Evolutionary conservation across 1,140 invertebrate genomes (phyloP).

Genomic region (Drosophila pandora): DNA sequence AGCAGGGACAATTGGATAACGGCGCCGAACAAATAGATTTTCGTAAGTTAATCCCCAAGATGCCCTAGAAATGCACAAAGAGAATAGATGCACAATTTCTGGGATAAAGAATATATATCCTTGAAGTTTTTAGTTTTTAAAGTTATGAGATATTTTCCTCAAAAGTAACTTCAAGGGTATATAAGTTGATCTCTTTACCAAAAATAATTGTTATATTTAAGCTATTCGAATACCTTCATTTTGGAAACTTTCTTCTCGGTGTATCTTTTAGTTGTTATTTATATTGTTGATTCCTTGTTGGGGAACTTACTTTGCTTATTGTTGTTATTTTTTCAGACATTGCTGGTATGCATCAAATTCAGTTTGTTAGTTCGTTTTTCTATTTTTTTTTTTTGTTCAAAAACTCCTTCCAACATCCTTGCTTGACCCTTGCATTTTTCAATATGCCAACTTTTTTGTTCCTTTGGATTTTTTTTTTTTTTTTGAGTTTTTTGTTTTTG

Average conservation of each 20-base stretch:
- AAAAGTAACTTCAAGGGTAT: not conserved
- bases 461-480: constrained; percentile 24
- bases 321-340: constrained; percentile 33
- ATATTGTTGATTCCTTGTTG: constrained; percentile 28
- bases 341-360: constrained; percentile 63
- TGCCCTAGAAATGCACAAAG: constrained; percentile 4
- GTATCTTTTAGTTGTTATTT: constrained; percentile 31
- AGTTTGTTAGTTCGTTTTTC: constrained; percentile 51
- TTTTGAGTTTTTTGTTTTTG: constrained; percentile 32
- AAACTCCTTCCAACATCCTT: not conserved
- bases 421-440: constrained; percentile 45
- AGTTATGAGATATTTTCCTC: too few relatives aligned
- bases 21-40: constrained; percentile 78
- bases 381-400: constrained; percentile 4
- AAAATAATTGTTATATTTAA: not conserved
- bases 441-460: constrained; percentile 50
- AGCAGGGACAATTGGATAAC: constrained; percentile 73
- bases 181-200: not conserved
- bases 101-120: not conserved
- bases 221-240: not conserved
- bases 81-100: not conserved
- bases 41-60: constrained; percentile 75
- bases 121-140: not conserved
- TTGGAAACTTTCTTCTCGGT: constrained; percentile 14
- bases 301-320: constrained; percentile 25